Evolutionary conservation across 2,113 vertebrate species (phyloP), one percentile per base, ranked within the genome.

Genomic region (Candoia aspera): DNA sequence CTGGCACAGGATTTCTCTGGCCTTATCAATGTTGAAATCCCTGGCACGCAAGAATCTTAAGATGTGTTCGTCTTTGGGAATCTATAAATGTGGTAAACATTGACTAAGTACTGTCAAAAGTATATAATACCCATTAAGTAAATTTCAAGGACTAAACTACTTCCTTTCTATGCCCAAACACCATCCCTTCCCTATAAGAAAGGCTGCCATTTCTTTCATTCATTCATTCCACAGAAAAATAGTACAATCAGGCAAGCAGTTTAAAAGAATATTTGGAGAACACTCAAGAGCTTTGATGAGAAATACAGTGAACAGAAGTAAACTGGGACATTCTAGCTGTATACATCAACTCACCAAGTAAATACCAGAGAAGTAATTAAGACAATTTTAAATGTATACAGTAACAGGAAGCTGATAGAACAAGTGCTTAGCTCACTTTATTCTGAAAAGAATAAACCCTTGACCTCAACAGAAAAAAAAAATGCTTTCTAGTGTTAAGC

Each of bases 51-150:
- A 95, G 95, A 99, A 99, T 33, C 99, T 98, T 86, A 99, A 97
- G 33, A 99, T 99, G 60, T 99, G 99, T 93, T 99, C 98, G 89
- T 99, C 99, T 95, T 99, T 99, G 1, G 99, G 99, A 89, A 99
- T 99, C 99, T 99, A 73, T 4, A 9, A 90, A 90, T 90, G 55
- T 9, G 55, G n/a, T 29, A 4, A 87, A 5, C 4, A 42, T 13
- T 12, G 13, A 9, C 0, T 57, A 26, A 58, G 46, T 60, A 21
- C 13, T 42, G 8, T 58, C 68, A 12, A 58, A 85, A 53, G 9
- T 58, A 64, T 33, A 59, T 26, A 46, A 64, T 24, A 49, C 2
- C 4, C 26, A 6, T 0, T 55, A 91, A 85, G 19, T 64, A 55
- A 2, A 1, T 59, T 37, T 88, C 9, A 60, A 29, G 42, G 11